A percentile compares a stretch with the other conserved stretches of the same genome.
Conservation (phyloP, 1,140 invertebrate species). For the Drosophila navojoa region DNA sequence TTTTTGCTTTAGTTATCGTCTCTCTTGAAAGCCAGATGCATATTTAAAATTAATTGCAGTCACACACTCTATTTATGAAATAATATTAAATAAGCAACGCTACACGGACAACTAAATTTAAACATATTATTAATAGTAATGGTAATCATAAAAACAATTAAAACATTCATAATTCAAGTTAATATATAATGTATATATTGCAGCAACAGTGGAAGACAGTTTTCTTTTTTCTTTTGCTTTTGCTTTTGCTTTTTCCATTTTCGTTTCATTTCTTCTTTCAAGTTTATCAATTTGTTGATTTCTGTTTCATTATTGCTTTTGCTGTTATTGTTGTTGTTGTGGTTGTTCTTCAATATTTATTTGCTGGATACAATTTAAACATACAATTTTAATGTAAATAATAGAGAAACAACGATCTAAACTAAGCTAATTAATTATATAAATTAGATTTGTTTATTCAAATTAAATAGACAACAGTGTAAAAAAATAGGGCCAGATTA, state of each 20-base stretch:
- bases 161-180: constrained; percentile 47
- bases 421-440: constrained; percentile 56
- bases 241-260: neutral
- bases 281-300: constrained; percentile 23
- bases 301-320: constrained; percentile 46
- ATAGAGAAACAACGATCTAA: constrained; percentile 33
- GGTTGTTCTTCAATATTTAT: constrained; percentile 32
- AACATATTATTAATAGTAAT: constrained; percentile 26
- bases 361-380: constrained; percentile 49
- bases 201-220: constrained; percentile 83
- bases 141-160: constrained; percentile 41
- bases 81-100: constrained; percentile 45
- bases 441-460: constrained; percentile 63
- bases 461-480: constrained; percentile 77
- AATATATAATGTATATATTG: constrained; percentile 52
- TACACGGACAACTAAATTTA: constrained; percentile 36
- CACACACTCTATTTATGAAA: constrained; percentile 42
- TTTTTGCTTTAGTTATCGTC: neutral
- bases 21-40: constrained; percentile 20
- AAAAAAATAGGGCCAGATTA: constrained; percentile 65
- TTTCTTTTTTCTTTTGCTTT: constrained; percentile 33
- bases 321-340: constrained; percentile 32
- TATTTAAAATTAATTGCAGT: constrained; percentile 47
- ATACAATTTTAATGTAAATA: neutral
- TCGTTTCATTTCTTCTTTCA: constrained; percentile 5